Evolutionary conservation across 2,113 vertebrate genomes (phyloP).

Genomic region (Ifrita kowaldi): DNA sequence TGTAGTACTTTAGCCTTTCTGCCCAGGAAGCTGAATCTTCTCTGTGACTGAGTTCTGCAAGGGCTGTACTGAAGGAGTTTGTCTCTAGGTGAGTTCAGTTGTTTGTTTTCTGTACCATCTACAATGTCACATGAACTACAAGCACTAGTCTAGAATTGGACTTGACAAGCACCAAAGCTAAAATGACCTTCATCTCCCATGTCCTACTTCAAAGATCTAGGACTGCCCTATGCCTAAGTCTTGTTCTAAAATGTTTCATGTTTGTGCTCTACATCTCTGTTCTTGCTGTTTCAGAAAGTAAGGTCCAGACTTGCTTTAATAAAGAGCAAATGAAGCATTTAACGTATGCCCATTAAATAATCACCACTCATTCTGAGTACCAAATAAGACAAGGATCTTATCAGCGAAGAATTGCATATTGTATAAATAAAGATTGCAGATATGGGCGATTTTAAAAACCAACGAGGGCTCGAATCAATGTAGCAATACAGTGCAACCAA

Average conservation of each 20-base stretch:
- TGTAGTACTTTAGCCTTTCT: neutral
- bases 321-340: neutral
- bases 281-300: neutral
- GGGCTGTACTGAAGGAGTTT: neutral
- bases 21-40: neutral
- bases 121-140: neutral
- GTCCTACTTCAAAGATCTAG: neutral
- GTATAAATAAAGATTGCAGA: neutral
- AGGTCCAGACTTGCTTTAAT: neutral
- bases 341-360: neutral
- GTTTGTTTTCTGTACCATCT: neutral
- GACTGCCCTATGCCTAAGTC: neutral
- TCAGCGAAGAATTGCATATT: neutral
- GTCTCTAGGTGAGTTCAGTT: neutral
- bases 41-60: neutral
- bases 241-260: neutral
- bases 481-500: neutral
- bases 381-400: neutral
- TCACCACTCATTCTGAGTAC: neutral
- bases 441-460: neutral
- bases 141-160: neutral
- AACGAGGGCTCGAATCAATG: neutral
- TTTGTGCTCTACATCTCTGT: neutral
- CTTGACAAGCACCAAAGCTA: neutral
- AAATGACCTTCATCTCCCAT: neutral